Conservation (phyloP, 2,888 invertebrate genomes). For the Leptogaster cylindrica region DNA sequence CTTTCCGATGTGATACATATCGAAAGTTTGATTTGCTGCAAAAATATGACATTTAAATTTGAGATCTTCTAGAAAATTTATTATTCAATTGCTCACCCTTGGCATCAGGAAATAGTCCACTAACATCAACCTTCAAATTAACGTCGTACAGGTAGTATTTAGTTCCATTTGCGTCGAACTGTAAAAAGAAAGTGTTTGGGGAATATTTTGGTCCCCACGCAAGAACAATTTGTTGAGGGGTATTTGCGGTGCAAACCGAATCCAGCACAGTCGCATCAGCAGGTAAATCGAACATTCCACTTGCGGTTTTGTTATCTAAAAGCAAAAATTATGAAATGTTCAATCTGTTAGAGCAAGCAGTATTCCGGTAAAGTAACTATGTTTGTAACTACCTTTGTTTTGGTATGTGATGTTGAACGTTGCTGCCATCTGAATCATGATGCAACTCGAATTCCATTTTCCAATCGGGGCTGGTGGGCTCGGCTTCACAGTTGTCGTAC, state of each 20-base stretch:
- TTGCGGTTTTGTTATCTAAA: slow-evolving; percentile 53
- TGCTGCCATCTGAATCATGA: slow-evolving; percentile 71
- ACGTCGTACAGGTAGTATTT: slow-evolving; percentile 55
- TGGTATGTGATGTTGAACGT: slow-evolving; percentile 67
- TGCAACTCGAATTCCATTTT: slow-evolving; percentile 70
- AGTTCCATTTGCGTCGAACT: slow-evolving; percentile 61
- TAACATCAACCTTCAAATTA: slow-evolving; percentile 53
- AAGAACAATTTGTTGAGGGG: slow-evolving; percentile 61
- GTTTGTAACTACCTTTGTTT: slow-evolving; percentile 55
- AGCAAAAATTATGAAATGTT: background rate
- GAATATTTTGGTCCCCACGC: slow-evolving; percentile 52
- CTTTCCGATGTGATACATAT: slow-evolving; percentile 63
- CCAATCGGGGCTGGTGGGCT: slow-evolving; percentile 58
- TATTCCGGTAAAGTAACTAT: background rate
- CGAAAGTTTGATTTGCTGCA: slow-evolving; percentile 60
- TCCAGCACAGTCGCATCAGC: slow-evolving; percentile 56
- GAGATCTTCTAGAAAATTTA: too few relatives aligned
- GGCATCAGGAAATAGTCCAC: slow-evolving; percentile 58
- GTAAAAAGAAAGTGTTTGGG: slow-evolving; percentile 56
- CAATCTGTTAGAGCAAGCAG: background rate
- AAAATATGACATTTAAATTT: slow-evolving; percentile 41
- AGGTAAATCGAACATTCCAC: slow-evolving; percentile 62
- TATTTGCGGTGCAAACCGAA: slow-evolving; percentile 60
- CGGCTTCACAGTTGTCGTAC: slow-evolving; percentile 54
- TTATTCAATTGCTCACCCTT: too few relatives aligned